These are phyloP conservation scores for Zaprionus camerounensis DNA, from an alignment of 1,140 invertebrate species.

Conservation along the genomic window DNA sequence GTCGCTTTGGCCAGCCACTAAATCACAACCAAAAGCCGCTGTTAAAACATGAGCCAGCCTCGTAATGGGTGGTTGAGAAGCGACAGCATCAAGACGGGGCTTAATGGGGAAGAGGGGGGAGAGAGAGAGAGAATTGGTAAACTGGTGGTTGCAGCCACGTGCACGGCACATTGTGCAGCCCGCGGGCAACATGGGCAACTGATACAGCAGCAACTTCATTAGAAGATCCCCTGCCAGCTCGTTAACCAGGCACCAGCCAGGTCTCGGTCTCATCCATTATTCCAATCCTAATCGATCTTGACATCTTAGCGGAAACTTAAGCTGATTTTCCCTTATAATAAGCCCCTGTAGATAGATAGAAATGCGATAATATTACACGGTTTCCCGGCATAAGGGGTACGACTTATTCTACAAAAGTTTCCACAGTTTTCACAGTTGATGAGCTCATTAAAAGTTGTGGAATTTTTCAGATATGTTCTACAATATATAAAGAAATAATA, in stretches of 20 bases:
- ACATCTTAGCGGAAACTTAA: constrained; percentile 6
- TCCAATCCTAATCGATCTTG: constrained; percentile 33
- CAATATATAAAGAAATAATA: no score
- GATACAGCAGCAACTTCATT: constrained; percentile 37
- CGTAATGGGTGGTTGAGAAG: constrained; percentile 57
- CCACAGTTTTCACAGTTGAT: not conserved
- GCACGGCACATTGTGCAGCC: constrained; percentile 17
- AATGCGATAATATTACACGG: not conserved
- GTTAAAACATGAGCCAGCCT: constrained; percentile 73
- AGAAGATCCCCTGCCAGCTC: constrained; percentile 23
- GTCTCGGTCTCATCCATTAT: constrained; percentile 27
- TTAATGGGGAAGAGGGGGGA: not conserved
- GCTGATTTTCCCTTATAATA: constrained; percentile 2
- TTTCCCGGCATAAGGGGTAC: not conserved
- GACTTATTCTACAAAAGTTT: not conserved
- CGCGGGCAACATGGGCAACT: constrained; percentile 21
- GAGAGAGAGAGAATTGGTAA: not conserved
- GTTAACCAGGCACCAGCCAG: constrained; percentile 4
- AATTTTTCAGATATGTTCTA: no score
- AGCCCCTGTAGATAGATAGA: not conserved
- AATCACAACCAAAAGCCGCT: constrained; percentile 82
- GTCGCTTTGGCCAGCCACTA: constrained; percentile 64
- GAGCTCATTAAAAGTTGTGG: not conserved
- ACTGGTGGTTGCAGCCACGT: constrained; percentile 45
- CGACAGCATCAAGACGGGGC: constrained; percentile 3